Evolutionary conservation across 2,113 vertebrate genomes (phyloP).

Genomic region (Rana temporaria): DNA sequence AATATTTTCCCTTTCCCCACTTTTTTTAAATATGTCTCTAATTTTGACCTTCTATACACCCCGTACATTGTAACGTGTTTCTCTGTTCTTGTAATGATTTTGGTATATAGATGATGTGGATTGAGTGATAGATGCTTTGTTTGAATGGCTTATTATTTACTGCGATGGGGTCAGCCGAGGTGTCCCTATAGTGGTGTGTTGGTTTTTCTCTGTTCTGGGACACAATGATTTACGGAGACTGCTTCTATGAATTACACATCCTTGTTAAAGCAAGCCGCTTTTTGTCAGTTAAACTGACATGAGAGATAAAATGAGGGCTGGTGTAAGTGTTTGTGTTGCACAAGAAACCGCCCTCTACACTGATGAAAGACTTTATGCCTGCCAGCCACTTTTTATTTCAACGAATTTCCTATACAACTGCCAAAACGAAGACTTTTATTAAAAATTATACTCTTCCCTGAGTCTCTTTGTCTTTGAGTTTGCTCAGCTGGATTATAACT

Average conservation of each 20-base stretch:
- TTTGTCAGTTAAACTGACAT: slow-evolving; percentile 74
- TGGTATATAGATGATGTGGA: neutral
- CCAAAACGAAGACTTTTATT: slow-evolving; percentile 62
- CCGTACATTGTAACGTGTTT: too few relatives aligned
- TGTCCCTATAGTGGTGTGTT: neutral
- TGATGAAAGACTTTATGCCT: slow-evolving; percentile 70
- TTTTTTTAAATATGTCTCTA: too few relatives aligned
- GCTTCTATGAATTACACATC: slow-evolving; percentile 53
- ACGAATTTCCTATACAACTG: slow-evolving; percentile 73
- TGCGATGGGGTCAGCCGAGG: slow-evolving; percentile 16
- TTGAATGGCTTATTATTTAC: neutral
- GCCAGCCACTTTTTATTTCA: slow-evolving; percentile 61
- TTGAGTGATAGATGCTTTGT: neutral
- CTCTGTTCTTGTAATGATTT: too few relatives aligned
- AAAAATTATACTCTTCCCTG: slow-evolving; percentile 65
- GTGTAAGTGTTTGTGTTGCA: slow-evolving; percentile 69
- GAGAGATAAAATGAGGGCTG: slow-evolving; percentile 67
- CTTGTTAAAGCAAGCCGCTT: slow-evolving; percentile 65
- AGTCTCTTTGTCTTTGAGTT: slow-evolving; percentile 8
- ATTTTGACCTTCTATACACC: too few relatives aligned
- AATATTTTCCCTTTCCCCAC: too few relatives aligned
- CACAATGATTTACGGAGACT: slow-evolving; percentile 7
- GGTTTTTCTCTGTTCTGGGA: neutral
- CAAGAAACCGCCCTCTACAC: slow-evolving; percentile 66
- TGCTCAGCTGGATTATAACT: neutral